Evolutionary conservation across 1,140 invertebrate species (phyloP).

Genomic region (Pachyrhynchus sulphureomaculatus): DNA sequence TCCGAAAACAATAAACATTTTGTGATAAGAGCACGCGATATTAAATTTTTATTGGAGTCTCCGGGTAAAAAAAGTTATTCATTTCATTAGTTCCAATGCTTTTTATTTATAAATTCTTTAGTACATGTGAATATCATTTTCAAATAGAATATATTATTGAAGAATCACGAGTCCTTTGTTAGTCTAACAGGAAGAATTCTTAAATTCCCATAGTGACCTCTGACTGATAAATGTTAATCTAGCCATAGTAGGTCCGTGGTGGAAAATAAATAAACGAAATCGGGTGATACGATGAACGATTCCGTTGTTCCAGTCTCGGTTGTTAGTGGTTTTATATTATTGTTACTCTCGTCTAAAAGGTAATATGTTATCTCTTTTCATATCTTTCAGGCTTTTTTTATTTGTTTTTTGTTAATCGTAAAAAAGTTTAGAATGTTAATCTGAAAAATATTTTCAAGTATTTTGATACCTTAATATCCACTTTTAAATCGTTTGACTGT

Average conservation of each 20-base stretch:
- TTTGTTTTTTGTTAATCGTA: background rate
- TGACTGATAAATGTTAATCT: constrained; percentile 13
- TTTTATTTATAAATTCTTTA: too few relatives aligned
- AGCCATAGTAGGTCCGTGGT: background rate
- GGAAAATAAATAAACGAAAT: constrained; percentile 9
- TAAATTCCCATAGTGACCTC: constrained; percentile 15
- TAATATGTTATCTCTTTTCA: constrained; percentile 9
- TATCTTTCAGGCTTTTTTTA: background rate
- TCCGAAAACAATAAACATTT: constrained; percentile 4
- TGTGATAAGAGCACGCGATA: background rate
- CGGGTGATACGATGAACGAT: constrained; percentile 25
- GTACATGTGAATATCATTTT: too few relatives aligned
- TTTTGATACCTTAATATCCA: too few relatives aligned
- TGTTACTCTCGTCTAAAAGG: constrained; percentile 25
- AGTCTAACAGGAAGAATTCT: background rate
- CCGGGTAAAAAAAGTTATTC: too few relatives aligned
- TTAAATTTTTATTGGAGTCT: too few relatives aligned
- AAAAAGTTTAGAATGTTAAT: background rate
- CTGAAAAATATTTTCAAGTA: too few relatives aligned
- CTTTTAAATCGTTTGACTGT: too few relatives aligned
- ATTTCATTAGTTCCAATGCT: too few relatives aligned
- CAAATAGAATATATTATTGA: too few relatives aligned
- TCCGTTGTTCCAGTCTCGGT: constrained; percentile 18
- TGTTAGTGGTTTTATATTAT: constrained; percentile 12
- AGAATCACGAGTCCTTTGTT: too few relatives aligned